Conservation (phyloP, 2,113 vertebrate species). For the Coptodon rendalli region DNA sequence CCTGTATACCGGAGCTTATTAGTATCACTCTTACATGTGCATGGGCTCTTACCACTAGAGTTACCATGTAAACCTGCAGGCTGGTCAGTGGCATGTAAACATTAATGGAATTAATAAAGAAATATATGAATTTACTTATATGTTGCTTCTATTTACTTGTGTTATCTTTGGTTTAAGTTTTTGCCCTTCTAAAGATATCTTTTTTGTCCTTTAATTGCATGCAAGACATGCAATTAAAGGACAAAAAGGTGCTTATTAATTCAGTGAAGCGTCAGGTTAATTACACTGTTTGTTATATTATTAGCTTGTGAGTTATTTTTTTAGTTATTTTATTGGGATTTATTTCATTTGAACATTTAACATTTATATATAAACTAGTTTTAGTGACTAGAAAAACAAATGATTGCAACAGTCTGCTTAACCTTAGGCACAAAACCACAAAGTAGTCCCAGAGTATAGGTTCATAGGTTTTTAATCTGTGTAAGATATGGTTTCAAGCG, state of each 20-base stretch:
- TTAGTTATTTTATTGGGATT: not conserved
- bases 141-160: accelerated
- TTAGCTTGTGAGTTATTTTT: not conserved
- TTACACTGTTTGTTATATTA: not conserved
- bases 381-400: not conserved
- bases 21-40: not conserved
- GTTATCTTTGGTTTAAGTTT: not conserved
- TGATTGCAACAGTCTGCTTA: too few relatives aligned
- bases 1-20: not conserved
- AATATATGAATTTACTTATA: not conserved
- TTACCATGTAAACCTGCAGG: accelerated
- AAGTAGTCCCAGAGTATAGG: too few relatives aligned
- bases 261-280: accelerated
- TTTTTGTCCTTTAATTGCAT: not conserved
- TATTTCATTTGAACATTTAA: not conserved
- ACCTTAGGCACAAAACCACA: too few relatives aligned
- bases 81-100: not conserved
- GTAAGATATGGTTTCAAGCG: too few relatives aligned
- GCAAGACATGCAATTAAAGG: not conserved
- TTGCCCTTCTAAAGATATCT: not conserved
- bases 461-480: too few relatives aligned
- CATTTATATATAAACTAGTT: not conserved
- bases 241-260: accelerated
- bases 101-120: not conserved
- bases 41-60: not conserved